These are phyloP conservation scores for Todus mexicanus DNA, from an alignment of 2,797 vertebrate genomes.

Conservation along the genomic window DNA sequence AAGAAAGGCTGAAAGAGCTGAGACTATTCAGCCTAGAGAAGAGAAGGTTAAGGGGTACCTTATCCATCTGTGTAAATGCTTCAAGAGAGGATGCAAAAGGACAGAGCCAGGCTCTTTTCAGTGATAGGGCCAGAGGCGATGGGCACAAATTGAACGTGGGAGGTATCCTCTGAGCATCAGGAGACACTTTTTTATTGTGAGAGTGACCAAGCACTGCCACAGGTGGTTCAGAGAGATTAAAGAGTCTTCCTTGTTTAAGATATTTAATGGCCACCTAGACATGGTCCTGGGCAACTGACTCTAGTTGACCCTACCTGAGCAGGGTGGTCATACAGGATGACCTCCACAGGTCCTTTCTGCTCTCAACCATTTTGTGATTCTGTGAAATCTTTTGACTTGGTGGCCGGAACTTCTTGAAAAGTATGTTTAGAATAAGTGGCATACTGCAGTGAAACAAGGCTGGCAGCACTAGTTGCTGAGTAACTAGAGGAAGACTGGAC, in stretches of 20 bases:
- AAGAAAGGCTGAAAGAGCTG: not conserved
- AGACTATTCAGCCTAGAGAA: not conserved
- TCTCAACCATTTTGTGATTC: not conserved
- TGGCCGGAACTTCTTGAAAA: not conserved
- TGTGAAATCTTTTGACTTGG: not conserved
- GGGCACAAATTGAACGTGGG: not conserved
- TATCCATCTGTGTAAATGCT: not conserved
- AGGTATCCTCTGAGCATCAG: not conserved
- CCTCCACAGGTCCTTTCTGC: not conserved
- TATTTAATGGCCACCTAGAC: no score
- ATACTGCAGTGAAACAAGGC: not conserved
- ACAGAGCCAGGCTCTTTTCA: not conserved
- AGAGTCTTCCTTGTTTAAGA: not conserved
- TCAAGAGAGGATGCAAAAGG: not conserved
- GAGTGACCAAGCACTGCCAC: not conserved
- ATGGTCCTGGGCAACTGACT: fast-evolving
- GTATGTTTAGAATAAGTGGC: not conserved
- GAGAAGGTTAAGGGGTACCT: not conserved
- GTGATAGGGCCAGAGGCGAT: not conserved
- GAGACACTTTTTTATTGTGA: not conserved
- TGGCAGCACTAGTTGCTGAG: not conserved
- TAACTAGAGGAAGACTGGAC: not conserved
- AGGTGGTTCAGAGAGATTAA: not conserved
- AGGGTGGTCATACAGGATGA: fast-evolving
- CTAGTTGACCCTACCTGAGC: not conserved